Conservation (phyloP, 53 echinoderm and acorn worm genomes). For the Holothuria scabra region DNA sequence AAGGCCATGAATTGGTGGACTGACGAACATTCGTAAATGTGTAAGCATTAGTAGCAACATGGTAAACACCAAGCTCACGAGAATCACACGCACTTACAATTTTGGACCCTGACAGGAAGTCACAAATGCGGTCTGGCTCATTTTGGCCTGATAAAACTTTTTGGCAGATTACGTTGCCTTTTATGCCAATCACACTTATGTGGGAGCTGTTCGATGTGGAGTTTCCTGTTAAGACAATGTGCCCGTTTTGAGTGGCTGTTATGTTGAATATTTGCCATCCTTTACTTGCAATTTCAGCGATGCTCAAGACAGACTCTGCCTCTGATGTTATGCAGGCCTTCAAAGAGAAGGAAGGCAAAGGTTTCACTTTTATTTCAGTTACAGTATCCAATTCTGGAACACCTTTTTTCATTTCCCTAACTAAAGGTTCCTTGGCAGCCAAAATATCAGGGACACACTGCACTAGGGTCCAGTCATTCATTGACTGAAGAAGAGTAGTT, state of each 20-base stretch:
- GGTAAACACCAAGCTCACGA: neutral
- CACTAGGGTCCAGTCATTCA: slow-evolving; percentile 5
- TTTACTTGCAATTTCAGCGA: neutral
- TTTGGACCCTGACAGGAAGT: neutral
- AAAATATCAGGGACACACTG: neutral
- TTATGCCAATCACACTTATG: neutral
- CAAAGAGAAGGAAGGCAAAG: too few relatives aligned
- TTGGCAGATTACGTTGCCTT: neutral
- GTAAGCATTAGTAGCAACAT: neutral
- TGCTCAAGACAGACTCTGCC: neutral
- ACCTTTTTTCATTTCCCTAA: neutral
- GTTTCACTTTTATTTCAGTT: too few relatives aligned
- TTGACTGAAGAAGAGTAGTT: neutral
- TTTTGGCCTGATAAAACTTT: too few relatives aligned
- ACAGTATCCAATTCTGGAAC: neutral
- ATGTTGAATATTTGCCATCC: neutral
- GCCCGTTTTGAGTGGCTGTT: neutral
- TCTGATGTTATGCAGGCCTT: neutral
- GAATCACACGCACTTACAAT: slow-evolving; percentile 9
- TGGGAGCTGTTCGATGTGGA: neutral
- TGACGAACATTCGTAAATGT: neutral
- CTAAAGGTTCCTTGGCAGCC: neutral
- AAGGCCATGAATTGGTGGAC: neutral
- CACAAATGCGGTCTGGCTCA: neutral
- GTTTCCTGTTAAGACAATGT: neutral